These are phyloP conservation scores for Achroia grisella DNA, from an alignment of 1,140 invertebrate species.

Conservation along the genomic window DNA sequence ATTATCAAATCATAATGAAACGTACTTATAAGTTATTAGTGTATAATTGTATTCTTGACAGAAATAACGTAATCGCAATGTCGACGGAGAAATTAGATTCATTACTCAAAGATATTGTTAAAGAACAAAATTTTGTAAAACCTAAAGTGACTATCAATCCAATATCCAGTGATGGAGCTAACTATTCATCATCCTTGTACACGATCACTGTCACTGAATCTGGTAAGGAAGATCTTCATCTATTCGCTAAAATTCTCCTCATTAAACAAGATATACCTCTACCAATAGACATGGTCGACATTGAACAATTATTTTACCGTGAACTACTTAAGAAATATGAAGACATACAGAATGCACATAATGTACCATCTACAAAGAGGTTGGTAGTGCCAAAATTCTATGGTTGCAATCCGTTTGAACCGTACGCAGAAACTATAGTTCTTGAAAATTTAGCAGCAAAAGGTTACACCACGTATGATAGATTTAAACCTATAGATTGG, in stretches of 20 bases:
- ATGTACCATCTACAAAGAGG: slow-evolving; percentile 12
- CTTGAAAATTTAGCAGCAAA: slow-evolving; percentile 19
- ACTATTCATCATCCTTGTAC: background rate
- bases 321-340: background rate
- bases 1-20: no score
- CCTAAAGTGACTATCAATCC: background rate
- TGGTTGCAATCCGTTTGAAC: slow-evolving; percentile 8
- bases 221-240: slow-evolving; percentile 14
- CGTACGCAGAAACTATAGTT: slow-evolving; percentile 18
- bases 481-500: slow-evolving; percentile 19
- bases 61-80: background rate
- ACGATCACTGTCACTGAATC: background rate
- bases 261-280: slow-evolving; percentile 13
- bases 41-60: slow-evolving; percentile 12
- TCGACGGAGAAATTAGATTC: background rate
- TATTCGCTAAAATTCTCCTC: slow-evolving; percentile 25
- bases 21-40: background rate
- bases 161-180: background rate
- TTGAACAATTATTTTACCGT: slow-evolving; percentile 4
- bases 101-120: background rate
- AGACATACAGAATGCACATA: slow-evolving; percentile 4
- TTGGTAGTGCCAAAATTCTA: slow-evolving; percentile 18
- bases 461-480: slow-evolving; percentile 17
- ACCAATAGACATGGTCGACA: slow-evolving; percentile 8
- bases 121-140: background rate